Conservation (phyloP, 1,140 invertebrate genomes). For the Achroia grisella region DNA sequence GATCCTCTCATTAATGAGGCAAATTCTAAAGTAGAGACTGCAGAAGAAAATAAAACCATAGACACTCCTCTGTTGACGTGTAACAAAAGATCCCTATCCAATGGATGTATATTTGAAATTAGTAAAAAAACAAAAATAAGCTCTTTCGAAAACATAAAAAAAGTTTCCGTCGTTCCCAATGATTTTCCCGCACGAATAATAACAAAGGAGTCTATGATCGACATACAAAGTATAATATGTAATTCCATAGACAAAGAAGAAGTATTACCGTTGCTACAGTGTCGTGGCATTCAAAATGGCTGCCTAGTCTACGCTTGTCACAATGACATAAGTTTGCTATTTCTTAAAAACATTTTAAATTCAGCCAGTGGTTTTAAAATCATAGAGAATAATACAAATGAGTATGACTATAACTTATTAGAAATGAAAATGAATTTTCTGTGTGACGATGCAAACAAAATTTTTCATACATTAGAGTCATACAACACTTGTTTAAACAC, state of each 20-base stretch:
- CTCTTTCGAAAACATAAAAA: neutral
- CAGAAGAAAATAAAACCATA: neutral
- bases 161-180: neutral
- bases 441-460: conserved; percentile 3
- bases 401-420: neutral
- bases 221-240: neutral
- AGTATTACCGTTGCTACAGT: conserved; percentile 26
- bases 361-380: neutral
- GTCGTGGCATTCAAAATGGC: conserved; percentile 25
- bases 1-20: too few species aligned
- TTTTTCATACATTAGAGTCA: conserved; percentile 9
- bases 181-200: neutral
- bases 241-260: neutral
- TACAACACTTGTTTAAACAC: conserved; percentile 13
- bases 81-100: neutral
- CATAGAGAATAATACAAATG: neutral
- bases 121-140: neutral
- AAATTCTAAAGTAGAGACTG: neutral
- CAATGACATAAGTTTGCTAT: conserved; percentile 6
- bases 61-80: neutral
- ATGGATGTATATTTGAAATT: neutral
- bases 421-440: neutral
- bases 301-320: conserved; percentile 29
- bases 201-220: neutral
- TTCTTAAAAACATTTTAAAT: neutral